Conservation (phyloP, 2,797 vertebrate genomes). For the Anas georgica region DNA sequence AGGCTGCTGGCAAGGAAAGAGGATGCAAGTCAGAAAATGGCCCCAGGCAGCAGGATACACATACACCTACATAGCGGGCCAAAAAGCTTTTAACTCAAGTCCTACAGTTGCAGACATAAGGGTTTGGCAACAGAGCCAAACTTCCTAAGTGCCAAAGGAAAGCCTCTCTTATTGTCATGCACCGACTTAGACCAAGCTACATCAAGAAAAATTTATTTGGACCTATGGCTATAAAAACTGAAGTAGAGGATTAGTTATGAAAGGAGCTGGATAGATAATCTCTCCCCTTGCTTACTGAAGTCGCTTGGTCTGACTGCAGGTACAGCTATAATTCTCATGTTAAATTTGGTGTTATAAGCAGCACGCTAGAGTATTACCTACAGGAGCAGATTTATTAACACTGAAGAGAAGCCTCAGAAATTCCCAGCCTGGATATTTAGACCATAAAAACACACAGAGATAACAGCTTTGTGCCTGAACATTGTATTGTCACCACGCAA, state of each 20-base stretch:
- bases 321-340: not conserved
- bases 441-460: not conserved
- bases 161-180: accelerated
- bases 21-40: not conserved
- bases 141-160: not conserved
- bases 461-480: not conserved
- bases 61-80: accelerated
- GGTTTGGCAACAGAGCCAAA: not conserved
- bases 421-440: not conserved
- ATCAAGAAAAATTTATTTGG: not conserved
- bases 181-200: not conserved
- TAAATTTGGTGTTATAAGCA: not conserved
- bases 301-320: not conserved
- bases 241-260: not conserved
- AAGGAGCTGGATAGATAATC: not conserved
- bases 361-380: not conserved
- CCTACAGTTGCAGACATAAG: not conserved
- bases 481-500: not conserved
- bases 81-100: not conserved
- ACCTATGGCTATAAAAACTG: not conserved
- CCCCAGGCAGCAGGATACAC: not conserved
- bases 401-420: not conserved
- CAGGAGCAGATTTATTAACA: too few relatives aligned
- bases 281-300: not conserved
- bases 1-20: slow-evolving; percentile 54